Conservation (phyloP, 2,797 vertebrate genomes). For the Galago senegalensis region DNA sequence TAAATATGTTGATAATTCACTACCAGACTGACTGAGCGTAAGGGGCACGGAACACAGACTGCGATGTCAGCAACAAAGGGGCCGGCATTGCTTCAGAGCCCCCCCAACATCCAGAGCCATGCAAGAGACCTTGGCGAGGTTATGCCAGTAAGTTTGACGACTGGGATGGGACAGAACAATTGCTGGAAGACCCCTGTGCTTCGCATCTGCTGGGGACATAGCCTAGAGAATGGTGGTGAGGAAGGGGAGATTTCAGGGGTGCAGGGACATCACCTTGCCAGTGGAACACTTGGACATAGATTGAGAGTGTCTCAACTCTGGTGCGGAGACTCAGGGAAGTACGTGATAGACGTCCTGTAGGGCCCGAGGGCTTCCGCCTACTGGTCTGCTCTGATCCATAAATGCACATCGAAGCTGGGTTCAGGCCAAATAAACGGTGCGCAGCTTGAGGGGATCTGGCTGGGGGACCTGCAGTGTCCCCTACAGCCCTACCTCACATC, state of each 20-base stretch:
- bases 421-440: too few relatives aligned
- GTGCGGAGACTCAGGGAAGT: background rate
- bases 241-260: background rate
- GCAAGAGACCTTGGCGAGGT: too few relatives aligned
- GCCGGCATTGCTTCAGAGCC: background rate
- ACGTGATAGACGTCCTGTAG: too few relatives aligned
- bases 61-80: too few relatives aligned
- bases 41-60: too few relatives aligned
- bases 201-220: too few relatives aligned
- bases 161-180: background rate
- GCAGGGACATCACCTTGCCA: background rate
- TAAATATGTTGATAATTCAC: background rate
- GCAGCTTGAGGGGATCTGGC: too few relatives aligned
- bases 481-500: rapidly evolving
- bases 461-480: background rate
- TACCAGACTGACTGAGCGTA: background rate
- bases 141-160: background rate
- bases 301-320: rapidly evolving
- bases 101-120: rapidly evolving
- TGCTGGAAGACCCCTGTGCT: too few relatives aligned
- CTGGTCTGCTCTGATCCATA: too few relatives aligned
- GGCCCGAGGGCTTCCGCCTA: background rate
- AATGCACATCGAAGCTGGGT: background rate
- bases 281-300: background rate
- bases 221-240: background rate